A percentile compares a stretch with the other conserved stretches of the same genome.
phyloP scores from a whole-genome alignment of 1,140 invertebrate genomes.

The Heterodera schachtii region DNA sequence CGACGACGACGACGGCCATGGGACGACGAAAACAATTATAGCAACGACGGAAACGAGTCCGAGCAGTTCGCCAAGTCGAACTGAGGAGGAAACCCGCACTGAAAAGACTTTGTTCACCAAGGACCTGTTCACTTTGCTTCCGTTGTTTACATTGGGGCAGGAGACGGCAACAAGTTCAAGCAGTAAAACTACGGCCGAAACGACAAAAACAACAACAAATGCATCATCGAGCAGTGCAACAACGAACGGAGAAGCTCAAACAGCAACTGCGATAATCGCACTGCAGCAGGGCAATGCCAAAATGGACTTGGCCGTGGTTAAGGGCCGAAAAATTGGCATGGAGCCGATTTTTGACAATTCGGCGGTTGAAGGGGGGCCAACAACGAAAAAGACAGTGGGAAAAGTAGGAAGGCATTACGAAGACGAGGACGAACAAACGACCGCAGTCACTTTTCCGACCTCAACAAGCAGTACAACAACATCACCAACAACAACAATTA shows the following conservation, averaged over 20 bases:
- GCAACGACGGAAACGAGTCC: background rate
- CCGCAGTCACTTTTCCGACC: slow-evolving; percentile 7
- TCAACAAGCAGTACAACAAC: slow-evolving; percentile 22
- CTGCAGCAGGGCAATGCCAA: background rate
- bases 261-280: slow-evolving; percentile 26
- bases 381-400: too few relatives aligned
- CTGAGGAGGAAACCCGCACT: background rate
- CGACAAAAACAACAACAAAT: background rate
- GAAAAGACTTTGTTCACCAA: background rate
- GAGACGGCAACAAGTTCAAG: slow-evolving; percentile 9
- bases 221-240: slow-evolving; percentile 20
- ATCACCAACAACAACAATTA: slow-evolving; percentile 3
- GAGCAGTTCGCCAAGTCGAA: background rate
- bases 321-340: slow-evolving; percentile 3
- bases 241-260: slow-evolving; percentile 26
- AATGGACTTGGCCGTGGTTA: background rate
- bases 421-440: background rate
- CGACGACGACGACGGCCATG: background rate
- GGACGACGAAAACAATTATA: too few relatives aligned
- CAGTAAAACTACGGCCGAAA: background rate
- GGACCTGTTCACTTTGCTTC: slow-evolving; percentile 5
- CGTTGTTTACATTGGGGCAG: background rate
- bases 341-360: background rate
- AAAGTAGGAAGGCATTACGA: background rate
- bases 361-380: too few relatives aligned